Evolutionary conservation across 2,888 invertebrate species (phyloP), one percentile per base, ranked within the genome.

Genomic region (Dryadula phaetusa): DNA sequence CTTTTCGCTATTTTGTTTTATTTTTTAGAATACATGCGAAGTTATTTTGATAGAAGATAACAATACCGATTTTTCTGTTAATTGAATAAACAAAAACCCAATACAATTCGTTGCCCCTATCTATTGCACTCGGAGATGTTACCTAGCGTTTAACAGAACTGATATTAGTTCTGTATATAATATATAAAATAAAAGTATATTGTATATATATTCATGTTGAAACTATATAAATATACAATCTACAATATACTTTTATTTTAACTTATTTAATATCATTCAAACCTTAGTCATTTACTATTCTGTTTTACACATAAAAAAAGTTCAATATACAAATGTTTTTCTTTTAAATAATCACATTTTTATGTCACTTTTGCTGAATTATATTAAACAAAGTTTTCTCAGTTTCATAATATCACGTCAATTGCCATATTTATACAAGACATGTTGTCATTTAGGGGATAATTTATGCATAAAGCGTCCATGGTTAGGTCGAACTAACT

Each of bases 401-500:
- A 20, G 14, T 0, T 6, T 0, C 3, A 7, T 14, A 14, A 54
- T 12, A 16, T 16, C 14, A 56, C 40, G 37, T 14, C 37, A 2
- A 56, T 56, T n/a, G n/a, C 10, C 8, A 40, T 56, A 56, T 56
- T 40, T 56, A 16, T 56, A n/a, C n/a, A 2, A 40, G 47, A 47
- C 16, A 47, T 46, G 34, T 22, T 58, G 47, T 52, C 54, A 42
- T 46, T 68, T 64, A 61, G 46, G 16, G 61, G 34, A 37, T 68
- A 60, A 69, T 69, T 69, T 69, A 69, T 69, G 66, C 69, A 69
- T 32, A 69, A 60, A 64, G 42, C 56, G 49, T 60, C 58, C 63
- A 66, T 70, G 65, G 63, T 67, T 67, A 71, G 70, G 62, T 58
- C 52, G 54, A 65, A 49, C 69, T 66, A 66, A 67, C 67, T 64